Evolutionary conservation across 1,140 invertebrate genomes (phyloP), one percentile per base, ranked within the genome.

Genomic region (Drosophila truncata): DNA sequence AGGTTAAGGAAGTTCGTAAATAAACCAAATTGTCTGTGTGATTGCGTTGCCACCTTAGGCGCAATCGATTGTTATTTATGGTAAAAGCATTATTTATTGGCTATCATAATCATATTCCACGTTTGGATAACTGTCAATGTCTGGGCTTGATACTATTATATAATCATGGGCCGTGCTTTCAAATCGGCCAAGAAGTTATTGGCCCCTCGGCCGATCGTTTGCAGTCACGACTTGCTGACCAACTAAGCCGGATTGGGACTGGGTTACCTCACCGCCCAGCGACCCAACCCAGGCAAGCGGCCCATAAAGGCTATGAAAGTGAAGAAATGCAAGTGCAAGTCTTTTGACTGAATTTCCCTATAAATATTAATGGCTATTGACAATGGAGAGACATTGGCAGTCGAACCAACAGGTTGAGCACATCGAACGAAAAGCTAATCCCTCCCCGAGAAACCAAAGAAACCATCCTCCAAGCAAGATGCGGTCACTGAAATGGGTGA

Each of bases 401-500:
- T 13, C 49, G 35, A 58, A 69, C 75, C 59, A 49, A 35, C 49
- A 41, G 47, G 50, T 54, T 20, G 63, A 49, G 42, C 74, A 50
- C 73, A 78, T 50, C 66, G 66, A 54, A 54, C 66, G 31, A 27
- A 14, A 18, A 52, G 62, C 62, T 54, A 54, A 42, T 67, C 10
- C 47, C 63, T n/a, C 54, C 46, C 46, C 44, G 27, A 16, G 31
- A 66, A 46, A 29, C 72, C 55, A 66, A 57, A 33, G 7, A 55
- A 54, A 58, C 29, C 29, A 41, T 47, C 35, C 25, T 11, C 27
- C 44, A 52, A 74, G 39, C 67, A 92, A 81, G 61, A 92, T 92
- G 91, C 75, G 81, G 83, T 82, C 78, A 50, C 60, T 77, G 11
- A 88, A 77, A 73, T 66, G 86, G 79, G 91, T 92, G 62, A 82